Evolutionary conservation across 64 coral and sea anemone species (phyloP).

Genomic region (Orbicella faveolata): DNA sequence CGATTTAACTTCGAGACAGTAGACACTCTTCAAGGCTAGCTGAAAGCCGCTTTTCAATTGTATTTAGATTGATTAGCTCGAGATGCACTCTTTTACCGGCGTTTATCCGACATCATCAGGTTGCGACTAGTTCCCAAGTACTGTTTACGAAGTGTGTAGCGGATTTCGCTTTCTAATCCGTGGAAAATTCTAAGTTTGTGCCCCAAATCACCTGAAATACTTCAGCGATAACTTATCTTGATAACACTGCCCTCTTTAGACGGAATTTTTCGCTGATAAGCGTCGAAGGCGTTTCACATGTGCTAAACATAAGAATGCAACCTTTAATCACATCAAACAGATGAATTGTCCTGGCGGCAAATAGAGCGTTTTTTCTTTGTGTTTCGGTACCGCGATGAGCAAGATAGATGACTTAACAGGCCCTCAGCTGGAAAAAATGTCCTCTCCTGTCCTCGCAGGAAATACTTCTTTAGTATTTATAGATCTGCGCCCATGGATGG

Average conservation of each 20-base stretch:
- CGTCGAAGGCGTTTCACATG: slow-evolving; percentile 10
- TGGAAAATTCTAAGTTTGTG: slow-evolving; percentile 24
- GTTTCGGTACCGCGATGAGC: slow-evolving; percentile 28
- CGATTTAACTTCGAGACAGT: slow-evolving; percentile 3
- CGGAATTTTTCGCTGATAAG: slow-evolving; percentile 24
- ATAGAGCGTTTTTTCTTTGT: slow-evolving; percentile 19
- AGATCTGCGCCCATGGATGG: slow-evolving; percentile 19
- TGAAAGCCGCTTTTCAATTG: slow-evolving; percentile 25
- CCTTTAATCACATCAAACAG: slow-evolving; percentile 38
- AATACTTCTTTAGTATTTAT: slow-evolving; percentile 50
- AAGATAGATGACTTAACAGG: slow-evolving; percentile 44
- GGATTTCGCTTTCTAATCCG: slow-evolving; percentile 13
- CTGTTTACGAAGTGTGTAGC: slow-evolving; percentile 6
- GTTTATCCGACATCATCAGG: slow-evolving; percentile 8
- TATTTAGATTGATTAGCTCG: slow-evolving; percentile 19
- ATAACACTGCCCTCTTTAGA: background rate
- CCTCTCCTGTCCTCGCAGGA: slow-evolving; percentile 50
- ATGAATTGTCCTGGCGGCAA: background rate
- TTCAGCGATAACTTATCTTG: slow-evolving; percentile 18
- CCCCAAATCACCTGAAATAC: slow-evolving; percentile 16
- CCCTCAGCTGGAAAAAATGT: slow-evolving; percentile 27
- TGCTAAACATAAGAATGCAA: slow-evolving; percentile 22
- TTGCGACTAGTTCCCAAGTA: background rate
- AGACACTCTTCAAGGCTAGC: background rate
- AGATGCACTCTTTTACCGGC: background rate